Evolutionary conservation across 2,113 vertebrate genomes (phyloP), one percentile per base, ranked within the genome.

Genomic region (Paraplagusia blochii): DNA sequence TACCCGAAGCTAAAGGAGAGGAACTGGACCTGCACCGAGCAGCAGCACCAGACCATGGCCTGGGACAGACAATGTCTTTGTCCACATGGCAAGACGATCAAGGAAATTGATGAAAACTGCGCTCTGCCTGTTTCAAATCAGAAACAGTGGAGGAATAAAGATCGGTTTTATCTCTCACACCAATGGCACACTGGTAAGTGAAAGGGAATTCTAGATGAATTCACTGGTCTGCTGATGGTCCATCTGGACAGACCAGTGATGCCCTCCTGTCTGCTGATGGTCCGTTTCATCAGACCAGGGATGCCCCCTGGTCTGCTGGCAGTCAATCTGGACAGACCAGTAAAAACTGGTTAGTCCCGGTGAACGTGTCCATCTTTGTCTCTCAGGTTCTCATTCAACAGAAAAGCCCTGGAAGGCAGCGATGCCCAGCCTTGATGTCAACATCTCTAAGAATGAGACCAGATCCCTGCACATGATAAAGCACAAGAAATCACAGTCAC

Each of bases 401-500:
- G 89, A 85, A 18, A 85, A 66, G 14, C 51, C 75, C 1, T 78
- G 77, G 79, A 85, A 63, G 43, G 62, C 49, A 2, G 19, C 4
- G 8, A 54, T 49, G 19, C 60, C 62, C 6, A 53, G 33, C 39
- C 50, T 38, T 0, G 74, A 80, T 38, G 22, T 9, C 0, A 74
- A 82, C 5, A 7, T 44, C 40, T 74, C 11, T 15, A 85, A 70
- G 61, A 79, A 63, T 9, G 76, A 74, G 45, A 55, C 69, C 47
- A 83, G 63, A 66, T 50, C 69, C 44, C 81, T 74, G 11, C 77
- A 76, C 52, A 35, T 68, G 15, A 87, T 74, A 4, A 83, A 79
- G 42, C 78, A 77, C 74, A 88, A 69, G 40, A 87, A 57, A 54
- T 59, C 72, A 77, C 71, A 69, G 55, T 74, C 75, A 75, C 80